Evolutionary conservation across 2,113 vertebrate genomes (phyloP), one percentile per base, ranked within the genome.

Genomic region (Egretta garzetta): DNA sequence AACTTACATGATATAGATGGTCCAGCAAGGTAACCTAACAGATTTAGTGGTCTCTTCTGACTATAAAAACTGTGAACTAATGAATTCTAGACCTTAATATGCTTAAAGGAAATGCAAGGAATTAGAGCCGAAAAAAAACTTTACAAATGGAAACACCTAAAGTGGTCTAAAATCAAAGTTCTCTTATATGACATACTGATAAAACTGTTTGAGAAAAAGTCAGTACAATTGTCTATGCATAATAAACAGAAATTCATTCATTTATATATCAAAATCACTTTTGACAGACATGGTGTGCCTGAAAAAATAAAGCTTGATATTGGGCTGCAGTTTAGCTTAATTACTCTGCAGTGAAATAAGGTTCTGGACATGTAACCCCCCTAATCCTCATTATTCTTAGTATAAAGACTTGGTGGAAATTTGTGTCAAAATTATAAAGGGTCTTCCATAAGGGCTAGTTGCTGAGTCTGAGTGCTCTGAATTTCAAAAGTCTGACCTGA

Each of bases 1-100:
- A 63, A 13, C 18, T 71, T 60, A 47, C 2, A 1, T 0, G 2
- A 21, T 21, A 35, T 0, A 56, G 23, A 43, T 39, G 12, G 32
- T 27, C 63, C 50, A 28, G 17, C 9, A 6, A 45, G 17, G 28
- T 26, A 84, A 28, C 15, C 3, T 41, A 55, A 49, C 5, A 90
- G 66, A 76, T n/a, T 49, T 21, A 85, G 11, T 55, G 3, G 1
- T 50, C 23, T 80, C 26, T 88, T 76, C 26, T 80, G 33, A 49
- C 26, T 45, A 24, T 47, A 86, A 58, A 58, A 88, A 50, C 18
- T 73, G 26, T 70, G 47, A 93, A 41, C 27, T 72, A 60, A 59
- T 72, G 12, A 80, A 56, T 80, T 75, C 12, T 19, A 80, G 39
- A 52, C 8, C 6, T 84, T 53, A 62, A 39, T 49, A 75, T 32